Conservation (phyloP, 2,888 invertebrate genomes). For the Amiota minor region DNA sequence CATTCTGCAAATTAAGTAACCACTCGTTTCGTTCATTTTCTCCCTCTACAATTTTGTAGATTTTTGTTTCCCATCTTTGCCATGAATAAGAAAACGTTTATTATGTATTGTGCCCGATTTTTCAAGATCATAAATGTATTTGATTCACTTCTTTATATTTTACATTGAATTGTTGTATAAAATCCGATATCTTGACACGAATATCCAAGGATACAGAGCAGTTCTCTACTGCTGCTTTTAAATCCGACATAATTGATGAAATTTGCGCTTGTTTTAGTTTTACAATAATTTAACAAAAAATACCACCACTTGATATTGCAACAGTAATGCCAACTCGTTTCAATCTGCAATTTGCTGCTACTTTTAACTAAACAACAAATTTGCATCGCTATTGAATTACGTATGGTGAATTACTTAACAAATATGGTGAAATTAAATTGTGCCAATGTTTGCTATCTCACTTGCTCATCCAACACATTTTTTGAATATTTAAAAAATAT, state of each 20-base stretch:
- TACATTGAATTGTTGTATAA: constrained; percentile 67
- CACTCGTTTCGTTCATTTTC: constrained; percentile 60
- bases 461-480: no score
- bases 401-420: no score
- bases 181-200: constrained; percentile 65
- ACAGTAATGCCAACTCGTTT: no score
- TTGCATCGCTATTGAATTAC: no score
- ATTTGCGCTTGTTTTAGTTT: not conserved
- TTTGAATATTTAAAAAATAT: not conserved
- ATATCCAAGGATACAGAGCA: constrained; percentile 68
- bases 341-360: no score
- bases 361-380: no score
- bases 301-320: no score
- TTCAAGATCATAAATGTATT: constrained; percentile 58
- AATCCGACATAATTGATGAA: no score
- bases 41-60: constrained; percentile 63
- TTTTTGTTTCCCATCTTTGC: constrained; percentile 25
- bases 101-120: constrained; percentile 56
- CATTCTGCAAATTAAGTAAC: constrained; percentile 56
- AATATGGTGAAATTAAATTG: no score
- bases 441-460: no score
- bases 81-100: constrained; percentile 58
- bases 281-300: no score
- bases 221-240: constrained; percentile 62
- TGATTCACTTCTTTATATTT: constrained; percentile 60